Base-by-base conservation (phyloP, 2,113 vertebrate genomes). In the Melierax canorus region DNA sequence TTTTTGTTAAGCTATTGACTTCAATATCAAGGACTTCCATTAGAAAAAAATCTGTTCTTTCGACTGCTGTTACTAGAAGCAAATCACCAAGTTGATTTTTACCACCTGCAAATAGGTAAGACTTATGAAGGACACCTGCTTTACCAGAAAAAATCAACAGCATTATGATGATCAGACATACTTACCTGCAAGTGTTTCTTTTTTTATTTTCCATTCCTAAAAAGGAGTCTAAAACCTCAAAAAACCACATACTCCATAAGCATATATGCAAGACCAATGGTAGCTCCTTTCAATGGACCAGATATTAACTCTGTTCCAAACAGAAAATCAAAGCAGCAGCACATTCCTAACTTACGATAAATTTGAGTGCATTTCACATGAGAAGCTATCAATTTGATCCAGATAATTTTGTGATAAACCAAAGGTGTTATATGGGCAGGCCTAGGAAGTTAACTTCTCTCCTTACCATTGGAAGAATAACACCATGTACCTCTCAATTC, bases 371-470 rank as follows among this genome's bases (percentile, higher is more conserved):
- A 9, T 55, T 38, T 46, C 9, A 56, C 50, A 80, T 12, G 4
- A 36, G 1, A 55, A 4, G 5, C 10, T 11, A 30, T 0, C 9
- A 3, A 7, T 29, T 12, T 11, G 3, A 2, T 79, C 41, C 12
- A 26, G 12, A 63, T 30, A 0, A 3, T 11, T 17, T 29, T 36
- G 26, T 19, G 12, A 36, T 17, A 36, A 58, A 36, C 20, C 38
- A 5, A 22, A 10, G 4, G 19, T 18, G 4, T 24, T 38, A 36
- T 6, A 12, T 46, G 26, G 20, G 20, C 34, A 56, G 63, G 20
- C 39, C 63, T 29, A 22, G 15, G 13, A 53, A 53, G 4, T 8
- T 6, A 8, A n/a, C 8, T 23, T 14, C 18, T 16, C 18, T 64
- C 38, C 7, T 17, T 22, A 17, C 5, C 48, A 24, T n/a, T 53